A percentile compares a stretch with the other conserved stretches of the same genome.
phyloP scores from a whole-genome alignment of 2,113 vertebrate species.

The Chamaea fasciata region DNA sequence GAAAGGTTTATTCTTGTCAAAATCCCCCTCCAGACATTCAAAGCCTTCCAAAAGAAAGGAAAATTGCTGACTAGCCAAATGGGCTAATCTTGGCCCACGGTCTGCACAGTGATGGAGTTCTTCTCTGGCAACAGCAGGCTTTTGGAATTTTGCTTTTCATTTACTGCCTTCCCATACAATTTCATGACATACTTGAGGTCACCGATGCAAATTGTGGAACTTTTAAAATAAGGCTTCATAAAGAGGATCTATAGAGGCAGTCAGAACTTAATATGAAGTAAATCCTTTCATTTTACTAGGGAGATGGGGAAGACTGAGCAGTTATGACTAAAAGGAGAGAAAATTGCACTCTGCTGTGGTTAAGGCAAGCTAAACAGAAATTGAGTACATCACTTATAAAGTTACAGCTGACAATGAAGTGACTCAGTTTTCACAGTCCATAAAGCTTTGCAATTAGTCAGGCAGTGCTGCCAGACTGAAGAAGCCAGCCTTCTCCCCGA shows the following conservation, averaged over 20 bases:
- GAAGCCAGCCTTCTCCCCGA: neutral
- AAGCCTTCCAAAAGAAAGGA: neutral
- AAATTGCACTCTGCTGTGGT: neutral
- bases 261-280: neutral
- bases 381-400: neutral
- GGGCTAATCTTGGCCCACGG: neutral
- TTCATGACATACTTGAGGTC: neutral
- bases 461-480: neutral
- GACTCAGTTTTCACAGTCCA: neutral
- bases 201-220: neutral
- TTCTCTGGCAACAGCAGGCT: neutral
- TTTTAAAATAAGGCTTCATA: neutral
- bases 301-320: neutral
- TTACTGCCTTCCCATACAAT: neutral
- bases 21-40: neutral
- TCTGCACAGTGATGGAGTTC: neutral
- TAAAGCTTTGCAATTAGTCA: constrained; percentile 17
- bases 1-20: neutral
- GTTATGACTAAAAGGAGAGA: neutral
- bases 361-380: neutral
- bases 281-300: neutral
- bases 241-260: neutral
- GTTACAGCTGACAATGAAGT: neutral
- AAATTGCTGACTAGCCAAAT: neutral
- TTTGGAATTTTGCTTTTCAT: neutral